Percentiles rank a stretch among this genome's conserved stretches.
phyloP scores from a whole-genome alignment of 2,797 vertebrate genomes.

The Macropus fuliginosus region DNA sequence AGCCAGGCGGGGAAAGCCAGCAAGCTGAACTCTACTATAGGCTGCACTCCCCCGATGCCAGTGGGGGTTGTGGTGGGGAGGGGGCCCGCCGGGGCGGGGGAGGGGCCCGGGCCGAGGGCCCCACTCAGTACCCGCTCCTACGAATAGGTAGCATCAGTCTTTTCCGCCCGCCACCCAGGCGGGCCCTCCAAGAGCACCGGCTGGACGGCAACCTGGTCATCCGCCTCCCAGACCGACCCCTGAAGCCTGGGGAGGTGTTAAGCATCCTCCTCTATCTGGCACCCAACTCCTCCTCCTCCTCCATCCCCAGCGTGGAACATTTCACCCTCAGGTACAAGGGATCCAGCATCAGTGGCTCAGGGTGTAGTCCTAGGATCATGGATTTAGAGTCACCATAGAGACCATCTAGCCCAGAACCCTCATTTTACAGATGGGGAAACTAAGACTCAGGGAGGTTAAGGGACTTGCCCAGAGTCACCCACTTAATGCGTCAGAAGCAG shows the following conservation, averaged over 20 bases:
- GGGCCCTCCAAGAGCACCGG: slow-evolving; percentile 92
- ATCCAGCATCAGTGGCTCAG: accelerated
- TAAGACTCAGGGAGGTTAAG: not conserved
- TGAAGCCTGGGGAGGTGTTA: slow-evolving; percentile 94
- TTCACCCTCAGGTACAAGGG: slow-evolving; percentile 94
- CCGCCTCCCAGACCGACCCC: slow-evolving; percentile 92
- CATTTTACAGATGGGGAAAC: not conserved
- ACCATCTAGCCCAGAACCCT: not conserved
- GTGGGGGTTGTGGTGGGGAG: slow-evolving; percentile 90
- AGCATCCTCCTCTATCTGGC: slow-evolving; percentile 93
- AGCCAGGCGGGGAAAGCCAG: slow-evolving; percentile 87
- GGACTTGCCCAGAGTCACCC: not conserved
- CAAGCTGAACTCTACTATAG: slow-evolving; percentile 97
- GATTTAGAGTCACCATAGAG: not conserved
- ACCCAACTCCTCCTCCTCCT: slow-evolving; percentile 91
- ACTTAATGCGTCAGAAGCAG: not conserved
- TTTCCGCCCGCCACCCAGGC: slow-evolving; percentile 90
- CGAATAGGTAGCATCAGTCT: slow-evolving; percentile 97
- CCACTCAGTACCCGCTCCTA: slow-evolving; percentile 95
- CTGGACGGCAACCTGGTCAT: slow-evolving; percentile 95
- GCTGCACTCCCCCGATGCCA: slow-evolving; percentile 88
- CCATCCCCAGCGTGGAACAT: slow-evolving; percentile 94
- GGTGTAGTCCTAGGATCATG: not conserved
- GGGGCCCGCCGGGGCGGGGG: slow-evolving; percentile 79
- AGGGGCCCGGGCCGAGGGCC: slow-evolving; percentile 87